These are phyloP conservation scores for Linnaemya vulpina DNA, from an alignment of 2,888 invertebrate genomes.

Conservation along the genomic window DNA sequence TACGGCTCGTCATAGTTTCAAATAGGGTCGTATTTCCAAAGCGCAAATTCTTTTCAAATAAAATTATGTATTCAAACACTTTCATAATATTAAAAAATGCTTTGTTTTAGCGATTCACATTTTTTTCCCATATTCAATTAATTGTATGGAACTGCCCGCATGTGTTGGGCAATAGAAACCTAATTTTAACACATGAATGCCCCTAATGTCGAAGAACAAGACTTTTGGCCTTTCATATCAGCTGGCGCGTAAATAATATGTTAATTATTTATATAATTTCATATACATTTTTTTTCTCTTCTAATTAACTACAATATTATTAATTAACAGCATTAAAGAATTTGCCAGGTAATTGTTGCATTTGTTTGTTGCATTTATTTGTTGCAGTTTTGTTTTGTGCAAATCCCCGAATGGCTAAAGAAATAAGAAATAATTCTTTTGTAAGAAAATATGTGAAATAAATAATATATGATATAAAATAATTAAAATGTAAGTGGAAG, in stretches of 20 bases:
- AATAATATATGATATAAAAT: neutral
- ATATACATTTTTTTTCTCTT: neutral
- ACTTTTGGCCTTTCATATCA: slow-evolving; percentile 57
- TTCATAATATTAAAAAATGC: too few relatives aligned
- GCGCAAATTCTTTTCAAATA: too few relatives aligned
- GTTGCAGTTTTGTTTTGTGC: slow-evolving; percentile 18
- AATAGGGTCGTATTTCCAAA: too few relatives aligned
- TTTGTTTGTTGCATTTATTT: slow-evolving; percentile 4
- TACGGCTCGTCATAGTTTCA: too few relatives aligned
- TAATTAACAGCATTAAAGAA: slow-evolving; percentile 25
- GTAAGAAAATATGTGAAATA: neutral
- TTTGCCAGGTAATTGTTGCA: slow-evolving; percentile 53
- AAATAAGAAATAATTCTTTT: slow-evolving; percentile 11
- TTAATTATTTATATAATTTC: slow-evolving; percentile 23
- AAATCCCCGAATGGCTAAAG: slow-evolving; percentile 17
- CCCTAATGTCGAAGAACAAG: slow-evolving; percentile 9
- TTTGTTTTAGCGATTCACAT: too few relatives aligned
- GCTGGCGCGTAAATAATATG: slow-evolving; percentile 51
- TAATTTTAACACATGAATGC: slow-evolving; percentile 31
- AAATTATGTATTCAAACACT: too few relatives aligned
- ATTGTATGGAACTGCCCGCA: too few relatives aligned
- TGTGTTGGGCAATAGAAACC: neutral
- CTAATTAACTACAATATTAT: slow-evolving; percentile 24
- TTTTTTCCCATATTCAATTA: too few relatives aligned
- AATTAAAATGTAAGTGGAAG: slow-evolving; percentile 41